Evolutionary conservation across 2,888 invertebrate species (phyloP).

Genomic region (Hyppa rectilinea): DNA sequence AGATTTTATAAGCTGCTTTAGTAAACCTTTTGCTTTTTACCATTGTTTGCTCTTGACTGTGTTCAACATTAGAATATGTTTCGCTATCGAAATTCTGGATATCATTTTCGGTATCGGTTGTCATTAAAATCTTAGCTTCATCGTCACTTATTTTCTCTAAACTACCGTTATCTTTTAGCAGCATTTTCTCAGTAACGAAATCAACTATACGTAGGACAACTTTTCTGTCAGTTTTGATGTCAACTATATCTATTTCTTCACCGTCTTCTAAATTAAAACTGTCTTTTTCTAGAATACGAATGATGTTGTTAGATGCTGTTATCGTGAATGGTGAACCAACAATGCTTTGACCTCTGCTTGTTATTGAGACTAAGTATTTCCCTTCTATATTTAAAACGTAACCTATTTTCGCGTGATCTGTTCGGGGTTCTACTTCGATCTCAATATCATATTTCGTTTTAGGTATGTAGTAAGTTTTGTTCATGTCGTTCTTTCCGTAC

Average conservation of each 20-base stretch:
- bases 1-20: constrained; percentile 76
- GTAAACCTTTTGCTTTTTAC: constrained; percentile 73
- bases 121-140: constrained; percentile 84
- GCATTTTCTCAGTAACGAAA: constrained; percentile 90
- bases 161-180: constrained; percentile 88
- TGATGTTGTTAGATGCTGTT: constrained; percentile 83
- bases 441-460: constrained; percentile 89
- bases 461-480: constrained; percentile 86
- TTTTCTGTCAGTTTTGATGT: constrained; percentile 85
- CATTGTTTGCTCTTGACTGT: constrained; percentile 33
- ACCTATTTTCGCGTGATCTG: constrained; percentile 88
- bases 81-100: constrained; percentile 61
- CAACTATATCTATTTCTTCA: constrained; percentile 87
- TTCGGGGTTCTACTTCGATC: constrained; percentile 85
- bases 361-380: constrained; percentile 90
- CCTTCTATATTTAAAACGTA: constrained; percentile 89
- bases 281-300: constrained; percentile 80
- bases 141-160: constrained; percentile 87
- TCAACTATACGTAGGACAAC: constrained; percentile 89
- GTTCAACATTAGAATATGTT: constrained; percentile 48
- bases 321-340: constrained; percentile 91
- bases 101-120: constrained; percentile 71
- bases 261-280: constrained; percentile 85
- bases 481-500: constrained; percentile 87
- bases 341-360: constrained; percentile 89